phyloP scores from a whole-genome alignment of 2,888 invertebrate genomes.

The Chymomyza fuscimana region DNA sequence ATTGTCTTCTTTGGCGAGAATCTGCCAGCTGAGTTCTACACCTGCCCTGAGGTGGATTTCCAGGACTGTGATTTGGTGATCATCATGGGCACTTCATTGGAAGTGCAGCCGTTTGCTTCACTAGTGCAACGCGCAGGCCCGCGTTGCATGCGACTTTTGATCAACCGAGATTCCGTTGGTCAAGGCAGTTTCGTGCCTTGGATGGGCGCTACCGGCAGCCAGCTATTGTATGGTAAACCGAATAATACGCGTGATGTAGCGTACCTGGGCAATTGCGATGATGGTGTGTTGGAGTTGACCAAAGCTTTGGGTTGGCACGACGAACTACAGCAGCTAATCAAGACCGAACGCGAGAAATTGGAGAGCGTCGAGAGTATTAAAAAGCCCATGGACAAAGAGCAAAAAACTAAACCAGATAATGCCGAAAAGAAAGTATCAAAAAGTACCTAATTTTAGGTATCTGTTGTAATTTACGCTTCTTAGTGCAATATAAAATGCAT shows the following conservation, averaged over 20 bases:
- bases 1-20: conserved; percentile 97
- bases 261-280: conserved; percentile 90
- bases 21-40: conserved; percentile 89
- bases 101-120: conserved; percentile 96
- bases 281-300: conserved; percentile 87
- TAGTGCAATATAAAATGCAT: conserved; percentile 6
- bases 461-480: neutral
- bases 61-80: conserved; percentile 93
- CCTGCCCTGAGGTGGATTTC: conserved; percentile 87
- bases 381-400: conserved; percentile 12
- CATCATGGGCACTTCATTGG: conserved; percentile 96
- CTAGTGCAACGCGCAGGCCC: conserved; percentile 88
- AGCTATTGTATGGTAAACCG: conserved; percentile 85
- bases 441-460: conserved; percentile 10
- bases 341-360: conserved; percentile 82
- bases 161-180: conserved; percentile 91
- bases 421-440: conserved; percentile 26
- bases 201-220: conserved; percentile 80
- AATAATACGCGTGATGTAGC: conserved; percentile 87
- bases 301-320: conserved; percentile 89
- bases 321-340: conserved; percentile 83
- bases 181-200: conserved; percentile 75
- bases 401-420: neutral
- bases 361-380: conserved; percentile 7
- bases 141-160: conserved; percentile 89